Conservation (phyloP, 2,888 invertebrate species). For the Pemphredon lugubris region DNA sequence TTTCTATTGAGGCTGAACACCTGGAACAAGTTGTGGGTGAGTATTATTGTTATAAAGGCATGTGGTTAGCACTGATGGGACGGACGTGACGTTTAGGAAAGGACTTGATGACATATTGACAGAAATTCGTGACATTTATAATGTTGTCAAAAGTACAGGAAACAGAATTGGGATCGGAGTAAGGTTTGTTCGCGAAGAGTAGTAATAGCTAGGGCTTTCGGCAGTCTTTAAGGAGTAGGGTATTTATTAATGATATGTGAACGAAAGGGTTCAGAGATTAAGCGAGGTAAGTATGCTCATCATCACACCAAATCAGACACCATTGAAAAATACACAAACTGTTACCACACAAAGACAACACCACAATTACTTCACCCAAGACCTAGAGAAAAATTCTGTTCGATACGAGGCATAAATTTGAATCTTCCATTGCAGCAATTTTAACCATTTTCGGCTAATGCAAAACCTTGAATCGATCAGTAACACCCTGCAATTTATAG, state of each 20-base stretch:
- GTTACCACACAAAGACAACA: conserved; percentile 29
- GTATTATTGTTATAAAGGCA: conserved; percentile 66
- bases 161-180: background rate
- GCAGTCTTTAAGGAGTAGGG: conserved; percentile 12
- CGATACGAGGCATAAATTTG: background rate
- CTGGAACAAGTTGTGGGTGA: conserved; percentile 74
- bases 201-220: background rate
- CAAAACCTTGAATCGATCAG: conserved; percentile 6
- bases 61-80: conserved; percentile 44
- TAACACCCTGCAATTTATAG: conserved; percentile 35
- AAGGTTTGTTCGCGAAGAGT: background rate
- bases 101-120: conserved; percentile 34
- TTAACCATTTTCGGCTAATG: background rate
- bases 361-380: conserved; percentile 12
- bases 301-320: conserved; percentile 26
- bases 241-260: conserved; percentile 16
- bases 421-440: background rate
- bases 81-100: conserved; percentile 41
- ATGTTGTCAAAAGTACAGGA: background rate
- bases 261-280: background rate
- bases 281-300: conserved; percentile 43
- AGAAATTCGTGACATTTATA: conserved; percentile 2
- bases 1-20: conserved; percentile 75
- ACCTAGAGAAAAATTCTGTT: background rate
- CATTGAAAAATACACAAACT: conserved; percentile 8